phyloP scores from a whole-genome alignment of 2,888 invertebrate genomes.

The Cabera pusaria region DNA sequence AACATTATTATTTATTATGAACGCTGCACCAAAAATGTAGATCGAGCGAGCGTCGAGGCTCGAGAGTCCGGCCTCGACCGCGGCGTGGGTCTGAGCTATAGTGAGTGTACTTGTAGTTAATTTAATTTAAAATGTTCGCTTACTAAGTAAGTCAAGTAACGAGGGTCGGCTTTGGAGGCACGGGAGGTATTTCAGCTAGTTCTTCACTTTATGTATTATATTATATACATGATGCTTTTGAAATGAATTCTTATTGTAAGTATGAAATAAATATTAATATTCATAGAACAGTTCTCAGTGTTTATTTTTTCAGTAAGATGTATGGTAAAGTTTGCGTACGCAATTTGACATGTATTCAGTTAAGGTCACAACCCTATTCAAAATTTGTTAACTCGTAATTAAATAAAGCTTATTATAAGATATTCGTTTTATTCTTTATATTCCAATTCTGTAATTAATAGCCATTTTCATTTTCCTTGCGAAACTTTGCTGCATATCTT shows the following conservation, averaged over 20 bases:
- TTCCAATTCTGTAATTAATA: neutral
- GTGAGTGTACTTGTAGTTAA: constrained; percentile 55
- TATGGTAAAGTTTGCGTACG: constrained; percentile 70
- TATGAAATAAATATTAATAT: constrained; percentile 79
- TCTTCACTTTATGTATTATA: constrained; percentile 79
- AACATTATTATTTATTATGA: constrained; percentile 62
- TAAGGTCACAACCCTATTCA: constrained; percentile 83
- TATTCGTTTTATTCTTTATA: constrained; percentile 69
- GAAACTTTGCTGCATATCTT: too few species aligned
- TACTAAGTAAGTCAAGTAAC: constrained; percentile 75
- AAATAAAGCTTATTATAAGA: constrained; percentile 84
- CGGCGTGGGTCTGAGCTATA: constrained; percentile 34
- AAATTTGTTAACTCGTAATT: constrained; percentile 84
- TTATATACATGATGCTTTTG: constrained; percentile 77
- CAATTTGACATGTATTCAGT: constrained; percentile 81
- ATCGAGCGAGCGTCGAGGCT: constrained; percentile 38
- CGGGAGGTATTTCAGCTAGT: constrained; percentile 70
- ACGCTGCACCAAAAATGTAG: constrained; percentile 56
- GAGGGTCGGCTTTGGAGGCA: constrained; percentile 70
- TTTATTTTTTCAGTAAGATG: constrained; percentile 78
- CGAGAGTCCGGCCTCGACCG: constrained; percentile 17
- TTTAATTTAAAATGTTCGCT: constrained; percentile 75
- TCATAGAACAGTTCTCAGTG: constrained; percentile 80
- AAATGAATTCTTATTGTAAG: constrained; percentile 82
- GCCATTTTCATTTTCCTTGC: too few species aligned